Evolutionary conservation across 37 sponge, comb jelly and placozoan species (phyloP).

Genomic region (Mnemiopsis leidyi): DNA sequence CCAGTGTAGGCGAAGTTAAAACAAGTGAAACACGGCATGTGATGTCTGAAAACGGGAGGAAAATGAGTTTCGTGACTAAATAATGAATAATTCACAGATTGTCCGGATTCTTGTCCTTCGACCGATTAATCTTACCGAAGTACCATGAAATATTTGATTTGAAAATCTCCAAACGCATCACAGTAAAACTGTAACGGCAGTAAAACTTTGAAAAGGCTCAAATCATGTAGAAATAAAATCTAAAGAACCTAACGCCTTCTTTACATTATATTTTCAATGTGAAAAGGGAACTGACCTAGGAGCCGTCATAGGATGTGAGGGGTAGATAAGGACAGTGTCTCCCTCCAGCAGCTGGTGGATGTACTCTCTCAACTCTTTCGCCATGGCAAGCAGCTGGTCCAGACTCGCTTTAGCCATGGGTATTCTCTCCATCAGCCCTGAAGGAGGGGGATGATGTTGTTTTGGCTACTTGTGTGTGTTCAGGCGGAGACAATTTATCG

Average conservation of each 20-base stretch:
- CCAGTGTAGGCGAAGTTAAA: constrained; percentile 73
- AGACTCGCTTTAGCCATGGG: constrained; percentile 41
- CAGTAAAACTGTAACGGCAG: no score
- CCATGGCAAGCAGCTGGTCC: constrained; percentile 8
- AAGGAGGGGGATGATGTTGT: no score
- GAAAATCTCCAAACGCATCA: no score
- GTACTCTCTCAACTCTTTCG: constrained; percentile 64
- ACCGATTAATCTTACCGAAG: no score
- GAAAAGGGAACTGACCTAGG: constrained; percentile 26
- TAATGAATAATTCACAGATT: neutral
- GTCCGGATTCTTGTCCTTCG: neutral
- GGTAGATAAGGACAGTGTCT: constrained; percentile 70
- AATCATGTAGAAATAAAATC: no score
- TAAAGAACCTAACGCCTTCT: no score
- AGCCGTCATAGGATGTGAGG: constrained; percentile 71
- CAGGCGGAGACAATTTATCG: no score
- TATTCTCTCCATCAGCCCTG: constrained; percentile 15
- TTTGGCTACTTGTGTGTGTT: no score
- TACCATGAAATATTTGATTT: no score
- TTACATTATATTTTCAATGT: no score
- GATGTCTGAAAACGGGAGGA: constrained; percentile 24
- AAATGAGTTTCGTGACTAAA: neutral
- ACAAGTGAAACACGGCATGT: constrained; percentile 64
- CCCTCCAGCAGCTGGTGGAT: constrained; percentile 68
- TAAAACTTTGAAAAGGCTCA: no score